Evolutionary conservation across 2,113 vertebrate genomes (phyloP).

Genomic region (Pontoporia blainvillei): DNA sequence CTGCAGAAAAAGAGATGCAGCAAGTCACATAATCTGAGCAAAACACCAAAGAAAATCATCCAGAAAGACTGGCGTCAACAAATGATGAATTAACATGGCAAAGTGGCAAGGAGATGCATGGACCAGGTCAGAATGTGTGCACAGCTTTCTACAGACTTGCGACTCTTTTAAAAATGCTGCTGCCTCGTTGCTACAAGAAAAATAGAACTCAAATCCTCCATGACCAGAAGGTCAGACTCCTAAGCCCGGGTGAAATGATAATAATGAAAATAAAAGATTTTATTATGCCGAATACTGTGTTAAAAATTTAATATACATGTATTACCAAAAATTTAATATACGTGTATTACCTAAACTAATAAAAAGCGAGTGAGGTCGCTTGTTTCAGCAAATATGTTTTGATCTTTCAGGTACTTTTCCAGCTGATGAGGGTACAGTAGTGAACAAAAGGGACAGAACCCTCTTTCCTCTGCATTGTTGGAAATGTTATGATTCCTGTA

Average conservation of each 20-base stretch:
- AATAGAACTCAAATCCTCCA: not conserved
- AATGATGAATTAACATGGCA: not conserved
- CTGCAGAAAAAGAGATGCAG: not conserved
- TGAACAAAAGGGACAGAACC: not conserved
- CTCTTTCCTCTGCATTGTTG: not conserved
- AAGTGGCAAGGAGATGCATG: not conserved
- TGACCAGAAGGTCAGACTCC: not conserved
- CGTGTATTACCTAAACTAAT: not conserved
- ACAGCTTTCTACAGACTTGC: not conserved
- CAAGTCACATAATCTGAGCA: not conserved
- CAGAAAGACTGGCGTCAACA: not conserved
- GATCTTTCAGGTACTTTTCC: not conserved
- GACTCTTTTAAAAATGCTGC: not conserved
- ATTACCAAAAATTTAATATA: not conserved
- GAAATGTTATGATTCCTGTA: not conserved
- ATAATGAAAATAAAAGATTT: not conserved
- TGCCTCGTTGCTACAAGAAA: not conserved
- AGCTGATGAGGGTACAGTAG: not conserved
- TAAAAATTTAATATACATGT: not conserved
- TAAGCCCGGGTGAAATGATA: not conserved
- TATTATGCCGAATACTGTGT: not conserved
- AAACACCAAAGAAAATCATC: not conserved
- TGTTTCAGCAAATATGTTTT: not conserved
- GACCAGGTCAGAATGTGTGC: not conserved
- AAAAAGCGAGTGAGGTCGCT: not conserved